phyloP scores from a whole-genome alignment of 2,797 vertebrate genomes.

The Hafferia zeledoni region DNA sequence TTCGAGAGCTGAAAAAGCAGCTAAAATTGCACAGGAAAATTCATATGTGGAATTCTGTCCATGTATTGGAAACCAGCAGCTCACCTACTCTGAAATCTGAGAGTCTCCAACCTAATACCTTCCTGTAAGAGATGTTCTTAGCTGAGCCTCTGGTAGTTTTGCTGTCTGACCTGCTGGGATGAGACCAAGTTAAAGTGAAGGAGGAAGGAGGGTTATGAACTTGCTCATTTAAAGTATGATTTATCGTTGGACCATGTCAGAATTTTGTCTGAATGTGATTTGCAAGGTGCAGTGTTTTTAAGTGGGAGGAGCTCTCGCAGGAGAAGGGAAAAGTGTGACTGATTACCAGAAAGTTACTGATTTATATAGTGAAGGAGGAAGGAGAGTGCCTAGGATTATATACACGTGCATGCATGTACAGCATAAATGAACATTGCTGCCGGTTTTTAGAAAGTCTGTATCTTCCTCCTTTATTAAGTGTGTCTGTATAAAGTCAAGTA shows the following conservation, averaged over 20 bases:
- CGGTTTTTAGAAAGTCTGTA: background rate
- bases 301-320: background rate
- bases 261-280: background rate
- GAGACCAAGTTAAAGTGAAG: background rate
- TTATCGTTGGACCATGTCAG: background rate
- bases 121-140: slow-evolving; percentile 83
- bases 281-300: background rate
- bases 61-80: slow-evolving; percentile 63
- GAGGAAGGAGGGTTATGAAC: background rate
- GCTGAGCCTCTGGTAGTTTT: background rate
- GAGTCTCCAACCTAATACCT: slow-evolving; percentile 80
- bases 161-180: background rate
- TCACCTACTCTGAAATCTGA: slow-evolving; percentile 82
- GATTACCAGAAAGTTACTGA: background rate
- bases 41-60: slow-evolving; percentile 89
- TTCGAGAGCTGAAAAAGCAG: slow-evolving; percentile 97
- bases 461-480: background rate
- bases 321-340: background rate
- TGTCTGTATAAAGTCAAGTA: background rate
- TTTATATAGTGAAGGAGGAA: background rate
- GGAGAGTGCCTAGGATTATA: background rate
- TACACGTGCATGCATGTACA: fast-evolving
- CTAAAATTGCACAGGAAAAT: slow-evolving; percentile 94
- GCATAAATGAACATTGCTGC: fast-evolving
- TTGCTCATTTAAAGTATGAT: background rate